A percentile compares a stretch with the other conserved stretches of the same genome.
Conservation (phyloP, 2,113 vertebrate genomes). For the Potamarius usumacintae region DNA sequence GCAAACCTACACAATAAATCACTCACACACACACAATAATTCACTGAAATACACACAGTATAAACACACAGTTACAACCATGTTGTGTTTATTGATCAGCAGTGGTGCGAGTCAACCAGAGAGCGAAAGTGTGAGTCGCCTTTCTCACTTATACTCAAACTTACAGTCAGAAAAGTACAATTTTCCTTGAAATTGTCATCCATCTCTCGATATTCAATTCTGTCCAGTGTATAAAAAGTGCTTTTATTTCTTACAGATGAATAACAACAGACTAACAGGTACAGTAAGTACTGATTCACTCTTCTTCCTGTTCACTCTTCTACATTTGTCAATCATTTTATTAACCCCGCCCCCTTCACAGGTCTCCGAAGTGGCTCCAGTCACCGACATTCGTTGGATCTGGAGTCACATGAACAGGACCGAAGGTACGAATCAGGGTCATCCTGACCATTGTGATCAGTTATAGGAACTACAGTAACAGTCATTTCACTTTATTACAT, state of each 20-base stretch:
- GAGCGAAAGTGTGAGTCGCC: slow-evolving; percentile 26
- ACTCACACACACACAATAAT: not conserved
- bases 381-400: slow-evolving; percentile 63
- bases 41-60: not conserved
- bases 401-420: slow-evolving; percentile 58
- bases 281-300: not conserved
- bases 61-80: not conserved
- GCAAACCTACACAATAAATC: no score
- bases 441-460: not conserved
- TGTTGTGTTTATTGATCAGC: slow-evolving; percentile 14
- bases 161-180: not conserved
- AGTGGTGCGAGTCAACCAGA: not conserved
- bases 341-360: not conserved
- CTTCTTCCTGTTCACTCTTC: not conserved
- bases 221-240: not conserved
- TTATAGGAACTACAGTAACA: not conserved
- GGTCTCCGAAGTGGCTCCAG: not conserved
- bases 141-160: not conserved
- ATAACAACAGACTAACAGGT: slow-evolving; percentile 9
- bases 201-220: not conserved
- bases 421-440: slow-evolving; percentile 35
- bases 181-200: not conserved
- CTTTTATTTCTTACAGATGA: not conserved
- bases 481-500: not conserved
- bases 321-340: not conserved